phyloP scores from a whole-genome alignment of 2,888 invertebrate species.

The Drosophila stalkeri region DNA sequence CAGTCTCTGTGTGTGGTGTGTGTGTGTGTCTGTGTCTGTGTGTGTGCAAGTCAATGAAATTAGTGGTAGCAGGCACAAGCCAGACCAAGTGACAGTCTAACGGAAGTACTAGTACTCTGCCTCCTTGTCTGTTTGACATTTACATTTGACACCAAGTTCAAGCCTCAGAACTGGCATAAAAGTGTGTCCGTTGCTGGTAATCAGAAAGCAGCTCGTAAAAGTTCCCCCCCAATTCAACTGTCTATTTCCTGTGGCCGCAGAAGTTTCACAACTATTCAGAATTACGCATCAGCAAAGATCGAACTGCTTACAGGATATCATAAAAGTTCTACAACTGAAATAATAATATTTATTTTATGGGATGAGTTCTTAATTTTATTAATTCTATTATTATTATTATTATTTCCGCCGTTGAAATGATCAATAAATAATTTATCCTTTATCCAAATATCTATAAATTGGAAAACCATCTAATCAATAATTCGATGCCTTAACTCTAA shows the following conservation, averaged over 20 bases:
- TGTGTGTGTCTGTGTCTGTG: conserved; percentile 25
- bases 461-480: too few relatives aligned
- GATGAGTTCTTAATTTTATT: conserved; percentile 1
- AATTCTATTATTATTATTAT: neutral
- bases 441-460: too few relatives aligned
- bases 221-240: conserved; percentile 35
- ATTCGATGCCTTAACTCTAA: too few relatives aligned
- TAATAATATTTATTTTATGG: neutral
- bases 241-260: conserved; percentile 33
- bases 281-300: conserved; percentile 2
- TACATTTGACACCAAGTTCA: conserved; percentile 48
- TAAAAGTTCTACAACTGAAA: conserved; percentile 1
- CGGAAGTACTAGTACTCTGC: conserved; percentile 44
- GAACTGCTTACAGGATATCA: conserved; percentile 5
- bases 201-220: conserved; percentile 46
- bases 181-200: conserved; percentile 55
- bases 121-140: conserved; percentile 64
- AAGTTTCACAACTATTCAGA: conserved; percentile 11
- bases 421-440: too few relatives aligned
- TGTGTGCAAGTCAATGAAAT: conserved; percentile 72
- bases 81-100: conserved; percentile 19
- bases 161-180: conserved; percentile 36
- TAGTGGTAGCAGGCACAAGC: conserved; percentile 55
- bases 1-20: conserved; percentile 4
- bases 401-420: neutral